Evolutionary conservation across 1,140 invertebrate genomes (phyloP).

Genomic region (Heliconius himera): DNA sequence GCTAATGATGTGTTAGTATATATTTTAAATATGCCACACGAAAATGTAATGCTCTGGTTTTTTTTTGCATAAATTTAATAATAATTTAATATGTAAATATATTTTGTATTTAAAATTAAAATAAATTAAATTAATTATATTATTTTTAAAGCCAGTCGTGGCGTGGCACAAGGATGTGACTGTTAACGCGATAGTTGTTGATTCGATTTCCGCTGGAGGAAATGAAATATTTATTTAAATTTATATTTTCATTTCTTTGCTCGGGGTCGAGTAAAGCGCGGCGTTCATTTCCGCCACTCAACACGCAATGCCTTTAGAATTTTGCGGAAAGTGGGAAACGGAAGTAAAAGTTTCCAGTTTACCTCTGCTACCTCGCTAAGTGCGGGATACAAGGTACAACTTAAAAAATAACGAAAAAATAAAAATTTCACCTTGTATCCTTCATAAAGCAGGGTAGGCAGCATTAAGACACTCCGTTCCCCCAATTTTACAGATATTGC

Average conservation of each 20-base stretch:
- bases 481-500: no score
- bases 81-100: neutral
- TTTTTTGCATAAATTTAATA: no score
- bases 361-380: neutral
- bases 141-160: neutral
- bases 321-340: neutral
- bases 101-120: neutral
- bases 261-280: neutral
- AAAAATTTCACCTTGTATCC: no score
- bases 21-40: slow-evolving; percentile 6
- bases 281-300: no score
- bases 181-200: neutral
- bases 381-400: neutral
- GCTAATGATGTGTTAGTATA: slow-evolving; percentile 29
- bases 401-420: neutral
- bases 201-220: neutral
- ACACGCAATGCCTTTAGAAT: neutral
- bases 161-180: neutral
- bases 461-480: no score
- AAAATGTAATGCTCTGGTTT: neutral
- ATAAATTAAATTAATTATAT: neutral
- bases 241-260: neutral
- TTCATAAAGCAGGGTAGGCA: no score
- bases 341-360: neutral
- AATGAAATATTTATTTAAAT: neutral